Base-by-base conservation (phyloP, 64 coral and sea anemone species). In the Anthopleura sola region DNA sequence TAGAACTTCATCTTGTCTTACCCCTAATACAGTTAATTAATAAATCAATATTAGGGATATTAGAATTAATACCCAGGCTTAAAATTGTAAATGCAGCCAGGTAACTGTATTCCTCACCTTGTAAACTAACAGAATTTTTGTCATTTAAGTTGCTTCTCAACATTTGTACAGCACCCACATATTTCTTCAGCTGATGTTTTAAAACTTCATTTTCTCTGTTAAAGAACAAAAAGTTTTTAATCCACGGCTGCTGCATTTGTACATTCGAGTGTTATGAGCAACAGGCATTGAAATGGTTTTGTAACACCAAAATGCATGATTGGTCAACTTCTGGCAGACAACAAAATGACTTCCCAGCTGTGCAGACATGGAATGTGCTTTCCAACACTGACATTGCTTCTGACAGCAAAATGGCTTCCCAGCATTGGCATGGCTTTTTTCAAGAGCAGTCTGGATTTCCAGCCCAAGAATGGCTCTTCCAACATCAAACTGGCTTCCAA, bases 171-270 rank as follows among this genome's bases (percentile, higher is more conserved):
- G 97, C 93, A 17, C 93, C 93, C 74, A 99, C 97, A 81, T 99
- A 99, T 62, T 99, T 99, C 87, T 99, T 99, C 36, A 99, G 55
- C 81, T 99, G 97, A 79, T 99, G 97, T 60, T 99, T 99, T 23
- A 99, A 88, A 32, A 99, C n/a, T n/a, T 99, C 97, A 75, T 99
- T 99, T 54, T 99, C 97, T 78, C 97, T 99, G 85, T 15, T 53
- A 71, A 87, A 58, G 21, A 23, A 79, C 20, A 79, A 34, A 34
- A 12, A 71, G 1, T 14, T 1, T 51, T 1, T 51, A 51, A 51
- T 16, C 4, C 15, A 6, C 12, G 1, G 49, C 49, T 51, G 15
- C 12, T 51, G 4, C 3, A 14, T 51, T 10, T 51, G 5, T 51
- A 14, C 9, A 51, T 53, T 53, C 14, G 14, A 53, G 50, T 7